Evolutionary conservation across 2,888 invertebrate genomes (phyloP).

Genomic region (Netelia inedita): DNA sequence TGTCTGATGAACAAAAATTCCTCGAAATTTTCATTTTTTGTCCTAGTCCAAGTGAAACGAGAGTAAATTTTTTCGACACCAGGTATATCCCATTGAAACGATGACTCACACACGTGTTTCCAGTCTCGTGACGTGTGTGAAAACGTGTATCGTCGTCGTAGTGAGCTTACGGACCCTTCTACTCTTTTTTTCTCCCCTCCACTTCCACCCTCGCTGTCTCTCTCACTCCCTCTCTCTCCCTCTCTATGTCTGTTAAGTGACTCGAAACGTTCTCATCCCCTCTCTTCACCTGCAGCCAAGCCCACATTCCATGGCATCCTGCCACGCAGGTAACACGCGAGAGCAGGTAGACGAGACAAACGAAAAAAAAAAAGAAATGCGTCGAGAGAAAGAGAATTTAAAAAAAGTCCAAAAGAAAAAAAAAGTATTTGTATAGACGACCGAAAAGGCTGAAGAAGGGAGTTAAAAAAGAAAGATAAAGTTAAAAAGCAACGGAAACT

Average conservation of each 20-base stretch:
- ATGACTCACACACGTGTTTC: constrained; percentile 51
- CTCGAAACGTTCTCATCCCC: constrained; percentile 37
- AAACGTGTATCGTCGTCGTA: constrained; percentile 13
- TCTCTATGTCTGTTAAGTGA: neutral
- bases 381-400: constrained; percentile 23
- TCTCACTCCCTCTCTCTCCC: constrained; percentile 18
- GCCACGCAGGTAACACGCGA: constrained; percentile 69
- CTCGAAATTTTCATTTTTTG: too few species aligned
- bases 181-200: constrained; percentile 24
- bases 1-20: too few species aligned
- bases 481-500: constrained; percentile 7
- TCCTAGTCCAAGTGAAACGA: neutral
- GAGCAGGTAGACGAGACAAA: constrained; percentile 64
- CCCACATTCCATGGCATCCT: constrained; percentile 76
- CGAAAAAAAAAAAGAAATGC: neutral
- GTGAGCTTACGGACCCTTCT: constrained; percentile 24
- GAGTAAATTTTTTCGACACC: constrained; percentile 36
- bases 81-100: constrained; percentile 33
- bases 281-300: constrained; percentile 66
- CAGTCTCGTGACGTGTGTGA: constrained; percentile 34
- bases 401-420: neutral
- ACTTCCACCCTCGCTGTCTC: constrained; percentile 13
- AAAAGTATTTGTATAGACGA: constrained; percentile 17
- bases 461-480: constrained; percentile 7
- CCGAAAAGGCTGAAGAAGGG: neutral